phyloP scores from a whole-genome alignment of 2,113 vertebrate genomes.

The Plestiodon gilberti region DNA sequence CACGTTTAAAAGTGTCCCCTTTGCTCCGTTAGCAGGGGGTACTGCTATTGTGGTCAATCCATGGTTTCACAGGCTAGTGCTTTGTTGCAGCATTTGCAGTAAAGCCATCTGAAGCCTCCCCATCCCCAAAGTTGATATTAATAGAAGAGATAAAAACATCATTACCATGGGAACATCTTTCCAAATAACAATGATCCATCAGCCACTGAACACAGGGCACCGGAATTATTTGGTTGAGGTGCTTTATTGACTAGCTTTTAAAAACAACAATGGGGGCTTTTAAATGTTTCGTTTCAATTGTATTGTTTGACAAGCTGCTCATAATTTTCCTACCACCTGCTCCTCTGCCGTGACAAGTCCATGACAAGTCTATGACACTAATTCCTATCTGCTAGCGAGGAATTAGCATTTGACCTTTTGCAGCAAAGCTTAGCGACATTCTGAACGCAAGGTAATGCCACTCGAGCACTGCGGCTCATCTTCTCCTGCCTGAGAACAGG shows the following conservation, averaged over 20 bases:
- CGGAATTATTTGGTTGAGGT: conserved; percentile 17
- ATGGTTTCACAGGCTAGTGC: neutral
- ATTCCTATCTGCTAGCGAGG: conserved; percentile 7
- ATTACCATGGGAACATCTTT: neutral
- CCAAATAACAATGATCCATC: neutral
- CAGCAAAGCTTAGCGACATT: conserved; percentile 12
- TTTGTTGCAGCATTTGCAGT: neutral
- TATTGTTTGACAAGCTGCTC: conserved; percentile 23
- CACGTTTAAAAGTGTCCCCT: too few species aligned
- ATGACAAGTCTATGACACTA: conserved; percentile 37
- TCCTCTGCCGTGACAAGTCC: conserved; percentile 33
- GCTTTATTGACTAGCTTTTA: conserved; percentile 17
- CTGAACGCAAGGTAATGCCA: neutral
- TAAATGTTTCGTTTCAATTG: conserved; percentile 42
- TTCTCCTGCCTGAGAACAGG: conserved; percentile 7
- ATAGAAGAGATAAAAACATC: neutral
- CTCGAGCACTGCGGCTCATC: neutral
- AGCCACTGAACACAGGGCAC: neutral
- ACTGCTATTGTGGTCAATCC: neutral
- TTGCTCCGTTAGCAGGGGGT: too few species aligned
- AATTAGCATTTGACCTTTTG: conserved; percentile 55
- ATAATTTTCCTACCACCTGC: conserved; percentile 16
- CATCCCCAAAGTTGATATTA: neutral
- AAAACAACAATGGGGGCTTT: neutral
- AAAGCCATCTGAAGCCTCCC: neutral